Base-by-base conservation (phyloP, 2,797 vertebrate species). In the Gymnocypris eckloni region DNA sequence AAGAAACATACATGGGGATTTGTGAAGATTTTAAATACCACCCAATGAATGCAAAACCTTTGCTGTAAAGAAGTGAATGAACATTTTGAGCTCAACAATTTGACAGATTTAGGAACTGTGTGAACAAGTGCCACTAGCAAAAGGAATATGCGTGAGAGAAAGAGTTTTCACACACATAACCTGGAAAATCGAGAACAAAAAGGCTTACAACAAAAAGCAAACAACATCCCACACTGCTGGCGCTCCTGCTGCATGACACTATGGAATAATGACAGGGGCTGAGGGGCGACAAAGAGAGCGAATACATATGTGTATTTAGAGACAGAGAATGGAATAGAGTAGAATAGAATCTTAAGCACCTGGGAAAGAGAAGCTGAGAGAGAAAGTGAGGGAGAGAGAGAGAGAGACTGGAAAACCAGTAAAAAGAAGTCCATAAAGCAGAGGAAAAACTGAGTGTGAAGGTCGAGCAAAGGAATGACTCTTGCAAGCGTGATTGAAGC, bases 201-300 rank as follows among this genome's bases (percentile, higher is more conserved):
- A 71, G 67, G 69, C 64, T 78, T 64, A 59, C 73, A 83, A 82
- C 81, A 73, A 78, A 70, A 69, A 86, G 73, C 86, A 82, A 83
- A 79, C 45, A 86, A 59, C 80, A 72, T 52, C 86, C 86, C 72
- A 83, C 81, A 78, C 81, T 39, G n/a, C 67, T 79, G 80, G 72
- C 75, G 52, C 43, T 78, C 22, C 41, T 25, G 4, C 39, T 61
- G 72, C 50, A 78, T 77, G 66, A 86, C 73, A 82, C 61, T 54
- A 76, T 59, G 80, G 81, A 75, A 81, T 54, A 76, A 52, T 45
- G 81, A 87, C 41, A 75, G 41, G 22, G 59, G 48, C 61, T 28
- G 25, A 43, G 61, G 6, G 22, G 54, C 28, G n/a, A 79, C 77
- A 72, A 64, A 76, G 66, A 72, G 50, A 61, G 66, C 7, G 54